These are phyloP conservation scores for Mastigias papua DNA, from an alignment of 30 jellyfish, hydroid and myxozoan genomes.

Conservation along the genomic window DNA sequence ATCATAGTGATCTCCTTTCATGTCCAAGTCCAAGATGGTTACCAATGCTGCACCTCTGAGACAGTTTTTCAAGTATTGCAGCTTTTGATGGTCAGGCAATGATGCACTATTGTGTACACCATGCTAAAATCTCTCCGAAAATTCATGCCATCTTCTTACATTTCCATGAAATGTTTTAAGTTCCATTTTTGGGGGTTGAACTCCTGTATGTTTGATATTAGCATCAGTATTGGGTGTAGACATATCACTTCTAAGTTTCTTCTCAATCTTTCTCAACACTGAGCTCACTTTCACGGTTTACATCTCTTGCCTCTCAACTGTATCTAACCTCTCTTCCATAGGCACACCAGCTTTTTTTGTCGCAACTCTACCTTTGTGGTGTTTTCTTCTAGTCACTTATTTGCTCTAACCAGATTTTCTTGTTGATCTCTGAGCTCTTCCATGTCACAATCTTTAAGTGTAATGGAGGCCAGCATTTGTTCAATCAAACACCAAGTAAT, in stretches of 20 bases:
- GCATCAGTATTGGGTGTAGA: neutral
- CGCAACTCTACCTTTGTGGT: neutral
- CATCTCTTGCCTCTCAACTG: constrained; percentile 15
- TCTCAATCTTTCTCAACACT: constrained; percentile 4
- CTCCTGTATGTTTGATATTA: neutral
- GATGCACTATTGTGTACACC: constrained; percentile 34
- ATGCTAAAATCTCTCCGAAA: constrained; percentile 68
- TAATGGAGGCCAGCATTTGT: neutral
- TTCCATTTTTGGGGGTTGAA: constrained; percentile 58
- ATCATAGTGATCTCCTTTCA: constrained; percentile 39
- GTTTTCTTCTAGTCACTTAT: constrained; percentile 1
- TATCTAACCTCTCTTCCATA: constrained; percentile 10
- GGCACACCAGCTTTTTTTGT: constrained; percentile 1
- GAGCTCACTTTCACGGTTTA: constrained; percentile 10
- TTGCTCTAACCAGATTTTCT: constrained; percentile 35
- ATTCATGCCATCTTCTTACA: constrained; percentile 51
- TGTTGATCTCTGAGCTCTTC: constrained; percentile 30
- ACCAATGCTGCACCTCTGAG: constrained; percentile 52
- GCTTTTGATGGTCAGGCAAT: constrained; percentile 50
- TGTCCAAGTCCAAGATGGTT: constrained; percentile 22
- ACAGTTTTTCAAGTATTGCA: constrained; percentile 42
- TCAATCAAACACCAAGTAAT: constrained; percentile 22
- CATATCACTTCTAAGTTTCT: constrained; percentile 13
- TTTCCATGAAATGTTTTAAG: constrained; percentile 62
- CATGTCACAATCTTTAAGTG: neutral